Base-by-base conservation (phyloP, 2,797 vertebrate species). In the Rhincodon typus region DNA sequence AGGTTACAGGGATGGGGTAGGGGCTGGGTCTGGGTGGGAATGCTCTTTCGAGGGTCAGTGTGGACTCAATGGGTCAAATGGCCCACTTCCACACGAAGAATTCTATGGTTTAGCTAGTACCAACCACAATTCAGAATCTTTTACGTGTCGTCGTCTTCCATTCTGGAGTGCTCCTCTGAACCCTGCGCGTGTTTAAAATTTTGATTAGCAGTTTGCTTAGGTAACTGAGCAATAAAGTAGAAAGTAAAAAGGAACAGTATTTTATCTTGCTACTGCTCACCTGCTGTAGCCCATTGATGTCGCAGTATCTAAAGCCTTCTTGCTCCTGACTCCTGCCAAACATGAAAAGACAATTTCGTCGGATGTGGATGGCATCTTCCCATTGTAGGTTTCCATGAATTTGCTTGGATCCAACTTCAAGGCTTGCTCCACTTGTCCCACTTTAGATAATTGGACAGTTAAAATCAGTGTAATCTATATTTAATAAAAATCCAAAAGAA, bases 281-380 rank as follows among this genome's bases (percentile, higher is more conserved):
- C 98, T 98, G 96, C 96, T 97, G 97, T 98, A 99, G 97, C 99
- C 99, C 97, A 99, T 97, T 74, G 98, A 98, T 0, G 34, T 1
- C 42, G 99, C 98, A 87, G 97, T 96, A 95, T 96, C 96, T 17
- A 99, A 95, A 15, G 99, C 99, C 13, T 95, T 97, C 96, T 98
- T 98, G 97, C 99, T 99, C 97, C 99, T 97, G 67, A 98, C 96
- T 96, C 99, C 99, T 21, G 98, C 98, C 96, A 98, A 97, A 97
- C 99, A 99, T 77, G 97, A 98, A 96, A 99, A 99, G 95, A 99
- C 97, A 21, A 99, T 77, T 72, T 96, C 97, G 95, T 98, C 98
- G 0, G 97, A 97, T 96, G 97, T 98, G 95, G 97, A 97, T 0
- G 99, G 99, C 97, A 98, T 98, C 94, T 97, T 97, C 95, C 97